These are phyloP conservation scores for Parthenolecanium corni DNA, from an alignment of 2,888 invertebrate species.

Conservation along the genomic window DNA sequence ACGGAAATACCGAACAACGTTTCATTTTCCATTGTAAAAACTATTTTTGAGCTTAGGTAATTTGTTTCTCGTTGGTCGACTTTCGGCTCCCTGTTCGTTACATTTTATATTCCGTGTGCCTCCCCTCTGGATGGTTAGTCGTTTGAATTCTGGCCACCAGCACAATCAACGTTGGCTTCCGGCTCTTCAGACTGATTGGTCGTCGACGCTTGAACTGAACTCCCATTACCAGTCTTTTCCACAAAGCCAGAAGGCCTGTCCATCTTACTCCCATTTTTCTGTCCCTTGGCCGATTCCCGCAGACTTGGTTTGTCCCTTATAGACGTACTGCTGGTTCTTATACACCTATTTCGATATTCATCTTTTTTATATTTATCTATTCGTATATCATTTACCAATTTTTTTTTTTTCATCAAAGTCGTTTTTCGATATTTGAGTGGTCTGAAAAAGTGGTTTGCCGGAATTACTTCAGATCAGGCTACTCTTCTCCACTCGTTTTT, in stretches of 20 bases:
- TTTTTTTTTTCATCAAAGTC: background rate
- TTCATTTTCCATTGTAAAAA: background rate
- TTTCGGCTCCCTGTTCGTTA: background rate
- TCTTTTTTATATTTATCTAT: background rate
- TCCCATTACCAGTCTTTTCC: background rate
- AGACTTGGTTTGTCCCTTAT: too few relatives aligned
- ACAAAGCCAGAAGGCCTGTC: constrained; percentile 11
- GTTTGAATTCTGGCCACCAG: background rate
- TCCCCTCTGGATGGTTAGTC: constrained; percentile 8
- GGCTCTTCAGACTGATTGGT: constrained; percentile 25
- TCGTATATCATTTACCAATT: background rate
- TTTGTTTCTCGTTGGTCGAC: background rate
- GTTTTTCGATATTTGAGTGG: background rate
- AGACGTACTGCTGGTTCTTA: background rate
- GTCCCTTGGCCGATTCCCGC: too few relatives aligned
- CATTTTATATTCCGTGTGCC: background rate
- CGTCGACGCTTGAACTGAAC: constrained; percentile 15
- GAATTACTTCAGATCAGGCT: too few relatives aligned
- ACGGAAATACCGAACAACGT: too few relatives aligned
- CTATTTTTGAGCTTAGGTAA: background rate
- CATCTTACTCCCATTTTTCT: constrained; percentile 1
- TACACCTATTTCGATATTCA: background rate
- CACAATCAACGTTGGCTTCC: constrained; percentile 20
- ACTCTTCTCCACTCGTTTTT: too few relatives aligned
- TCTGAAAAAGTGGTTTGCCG: too few relatives aligned